Evolutionary conservation across 2,797 vertebrate genomes (phyloP).

Genomic region (Acanthurus leucopareius): DNA sequence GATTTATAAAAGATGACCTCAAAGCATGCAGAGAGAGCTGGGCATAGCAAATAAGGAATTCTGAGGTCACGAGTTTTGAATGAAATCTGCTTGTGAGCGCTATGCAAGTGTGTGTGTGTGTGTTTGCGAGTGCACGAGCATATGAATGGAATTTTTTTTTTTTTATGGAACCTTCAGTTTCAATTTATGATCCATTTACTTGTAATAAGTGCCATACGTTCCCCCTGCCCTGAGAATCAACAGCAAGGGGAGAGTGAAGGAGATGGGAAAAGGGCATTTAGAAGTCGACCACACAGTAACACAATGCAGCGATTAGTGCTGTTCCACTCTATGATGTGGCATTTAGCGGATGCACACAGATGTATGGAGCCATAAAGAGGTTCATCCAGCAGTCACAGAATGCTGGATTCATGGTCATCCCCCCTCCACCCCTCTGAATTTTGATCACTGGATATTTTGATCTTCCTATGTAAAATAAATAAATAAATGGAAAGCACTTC

Average conservation of each 20-base stretch:
- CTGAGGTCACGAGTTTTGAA: constrained; percentile 39
- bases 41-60: constrained; percentile 65
- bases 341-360: constrained; percentile 50
- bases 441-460: neutral
- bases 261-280: constrained; percentile 68
- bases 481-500: neutral
- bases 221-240: constrained; percentile 53
- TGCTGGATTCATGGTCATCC: constrained; percentile 20
- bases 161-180: constrained; percentile 68
- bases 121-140: constrained; percentile 35
- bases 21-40: constrained; percentile 44
- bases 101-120: constrained; percentile 12
- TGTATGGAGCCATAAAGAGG: constrained; percentile 24
- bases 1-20: constrained; percentile 80
- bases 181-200: constrained; percentile 77
- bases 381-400: constrained; percentile 62
- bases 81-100: neutral
- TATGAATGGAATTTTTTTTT: constrained; percentile 43
- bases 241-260: constrained; percentile 38
- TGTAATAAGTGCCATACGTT: constrained; percentile 67
- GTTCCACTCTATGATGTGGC: constrained; percentile 54
- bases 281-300: constrained; percentile 61
- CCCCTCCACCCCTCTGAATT: neutral
- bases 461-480: neutral
- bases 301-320: constrained; percentile 59